phyloP scores from a whole-genome alignment of 2,797 vertebrate species.

The Tolypeutes matacus region DNA sequence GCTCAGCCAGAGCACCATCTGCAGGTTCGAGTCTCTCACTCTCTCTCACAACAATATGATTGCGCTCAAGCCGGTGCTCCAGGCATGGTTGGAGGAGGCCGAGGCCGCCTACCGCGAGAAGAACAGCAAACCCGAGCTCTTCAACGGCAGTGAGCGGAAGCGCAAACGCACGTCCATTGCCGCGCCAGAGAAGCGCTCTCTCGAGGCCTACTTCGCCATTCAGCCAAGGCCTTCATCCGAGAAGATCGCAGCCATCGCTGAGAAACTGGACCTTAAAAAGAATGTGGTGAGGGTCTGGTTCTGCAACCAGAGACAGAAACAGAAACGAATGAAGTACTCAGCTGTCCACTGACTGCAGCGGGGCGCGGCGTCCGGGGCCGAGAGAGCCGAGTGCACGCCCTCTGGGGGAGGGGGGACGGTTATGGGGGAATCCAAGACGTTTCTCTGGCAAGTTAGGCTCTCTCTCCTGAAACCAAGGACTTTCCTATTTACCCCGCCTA shows the following conservation, averaged over 20 bases:
- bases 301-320: conserved; percentile 97
- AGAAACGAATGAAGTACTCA: conserved; percentile 97
- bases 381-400: conserved; percentile 38
- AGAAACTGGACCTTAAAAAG: conserved; percentile 97
- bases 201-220: conserved; percentile 97
- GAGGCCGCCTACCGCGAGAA: conserved; percentile 94
- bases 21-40: conserved; percentile 97
- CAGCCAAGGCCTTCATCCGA: conserved; percentile 96
- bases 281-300: conserved; percentile 97
- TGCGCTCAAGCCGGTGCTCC: conserved; percentile 95
- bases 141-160: conserved; percentile 92
- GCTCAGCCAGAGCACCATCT: conserved; percentile 98
- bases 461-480: conserved; percentile 67
- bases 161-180: conserved; percentile 96
- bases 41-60: conserved; percentile 99
- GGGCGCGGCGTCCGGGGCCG: neutral
- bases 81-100: conserved; percentile 96
- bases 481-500: conserved; percentile 56
- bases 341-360: conserved; percentile 92
- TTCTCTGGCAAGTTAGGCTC: conserved; percentile 72
- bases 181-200: conserved; percentile 95
- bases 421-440: conserved; percentile 21
- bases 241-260: conserved; percentile 95
- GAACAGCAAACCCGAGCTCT: conserved; percentile 92
- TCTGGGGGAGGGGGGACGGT: neutral